Conservation (phyloP, 2,113 vertebrate genomes). For the Chelonoidis abingdonii region DNA sequence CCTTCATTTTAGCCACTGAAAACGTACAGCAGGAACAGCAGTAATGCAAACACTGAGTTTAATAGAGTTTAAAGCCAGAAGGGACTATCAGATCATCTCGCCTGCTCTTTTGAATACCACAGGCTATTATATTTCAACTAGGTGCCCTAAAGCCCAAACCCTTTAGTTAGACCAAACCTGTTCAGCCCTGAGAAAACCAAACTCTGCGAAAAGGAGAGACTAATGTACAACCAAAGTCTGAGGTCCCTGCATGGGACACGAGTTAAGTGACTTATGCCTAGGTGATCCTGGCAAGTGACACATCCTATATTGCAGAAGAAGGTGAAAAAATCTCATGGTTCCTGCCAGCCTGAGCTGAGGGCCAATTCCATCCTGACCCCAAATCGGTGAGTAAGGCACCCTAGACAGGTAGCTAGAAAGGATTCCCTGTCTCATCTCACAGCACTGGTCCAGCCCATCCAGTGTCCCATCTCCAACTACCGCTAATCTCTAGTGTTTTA, state of each 20-base stretch:
- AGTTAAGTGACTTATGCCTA: neutral
- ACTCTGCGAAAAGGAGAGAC: neutral
- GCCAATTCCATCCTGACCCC: neutral
- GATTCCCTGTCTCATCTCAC: neutral
- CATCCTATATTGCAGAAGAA: neutral
- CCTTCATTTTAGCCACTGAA: fast-evolving
- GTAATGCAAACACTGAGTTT: neutral
- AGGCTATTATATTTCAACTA: neutral
- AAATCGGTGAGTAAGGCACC: neutral
- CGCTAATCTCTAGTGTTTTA: neutral
- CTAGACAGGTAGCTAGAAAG: neutral
- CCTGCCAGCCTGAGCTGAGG: neutral
- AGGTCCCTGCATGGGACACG: neutral
- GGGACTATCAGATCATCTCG: neutral
- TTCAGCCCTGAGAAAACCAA: neutral
- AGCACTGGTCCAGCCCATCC: neutral
- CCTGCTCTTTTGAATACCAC: neutral
- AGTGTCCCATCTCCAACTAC: neutral
- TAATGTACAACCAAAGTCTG: neutral
- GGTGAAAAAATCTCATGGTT: neutral
- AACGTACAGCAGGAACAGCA: neutral
- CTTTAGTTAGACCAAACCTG: neutral
- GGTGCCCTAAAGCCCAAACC: neutral
- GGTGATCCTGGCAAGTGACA: neutral
- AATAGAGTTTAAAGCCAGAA: neutral